These are phyloP conservation scores for Polydrusus cervinus DNA, from an alignment of 2,888 invertebrate genomes.

Conservation along the genomic window DNA sequence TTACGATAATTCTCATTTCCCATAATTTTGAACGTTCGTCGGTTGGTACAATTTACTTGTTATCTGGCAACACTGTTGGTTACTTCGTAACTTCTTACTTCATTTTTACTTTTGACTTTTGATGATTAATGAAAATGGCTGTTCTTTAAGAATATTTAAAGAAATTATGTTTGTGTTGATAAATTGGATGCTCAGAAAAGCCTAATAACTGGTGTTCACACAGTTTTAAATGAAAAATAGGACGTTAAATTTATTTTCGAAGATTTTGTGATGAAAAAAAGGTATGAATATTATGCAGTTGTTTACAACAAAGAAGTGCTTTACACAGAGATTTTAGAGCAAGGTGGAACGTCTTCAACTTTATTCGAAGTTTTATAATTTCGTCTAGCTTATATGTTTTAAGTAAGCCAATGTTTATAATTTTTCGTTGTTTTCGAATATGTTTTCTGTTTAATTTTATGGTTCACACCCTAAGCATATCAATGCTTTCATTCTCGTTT, in stretches of 20 bases:
- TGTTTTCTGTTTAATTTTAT: background rate
- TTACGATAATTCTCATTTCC: too few species aligned
- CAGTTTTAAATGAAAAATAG: conserved; percentile 56
- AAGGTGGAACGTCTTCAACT: conserved; percentile 20
- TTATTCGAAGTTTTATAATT: background rate
- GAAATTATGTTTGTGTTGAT: conserved; percentile 45
- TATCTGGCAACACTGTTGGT: background rate
- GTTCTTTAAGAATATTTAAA: conserved; percentile 46
- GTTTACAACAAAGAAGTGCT: conserved; percentile 48
- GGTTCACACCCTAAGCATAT: background rate
- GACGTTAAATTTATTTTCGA: conserved; percentile 61
- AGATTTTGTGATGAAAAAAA: conserved; percentile 63
- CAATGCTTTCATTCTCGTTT: too few species aligned
- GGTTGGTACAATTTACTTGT: too few species aligned
- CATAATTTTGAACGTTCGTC: too few species aligned
- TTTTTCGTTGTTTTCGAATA: background rate
- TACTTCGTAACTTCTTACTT: conserved; percentile 4
- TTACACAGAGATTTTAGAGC: conserved; percentile 18
- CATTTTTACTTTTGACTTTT: conserved; percentile 36
- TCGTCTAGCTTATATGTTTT: background rate
- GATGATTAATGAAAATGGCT: conserved; percentile 53
- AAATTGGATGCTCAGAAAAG: conserved; percentile 20
- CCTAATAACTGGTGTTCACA: conserved; percentile 10
- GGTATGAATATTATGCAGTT: conserved; percentile 57
- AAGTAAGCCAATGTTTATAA: background rate